Evolutionary conservation across 2,113 vertebrate genomes (phyloP).

Genomic region (rat (Rattus norvegicus)): GRCr8 NC_086031.1:107422001-107422500

Average conservation of each 20-base stretch:
- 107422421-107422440: not conserved
- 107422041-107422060: constrained; percentile 72
- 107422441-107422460: not conserved
- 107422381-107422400: not conserved
- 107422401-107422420: not conserved
- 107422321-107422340: not conserved
- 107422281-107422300: not conserved
- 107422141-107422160: not conserved
- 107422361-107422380: not conserved
- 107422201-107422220: not conserved
- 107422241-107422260: accelerated
- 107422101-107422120: not conserved
- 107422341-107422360: accelerated
- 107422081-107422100: not conserved
- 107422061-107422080: not conserved
- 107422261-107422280: not conserved
- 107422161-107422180: not conserved
- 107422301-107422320: not conserved
- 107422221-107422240: not conserved
- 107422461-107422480: not conserved
- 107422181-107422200: constrained; percentile 6
- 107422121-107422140: not conserved
- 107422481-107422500: not conserved
- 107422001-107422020: constrained; percentile 90
- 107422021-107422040: constrained; percentile 82